Percentiles rank a stretch among this genome's conserved stretches.
phyloP scores from a whole-genome alignment of 2,113 vertebrate genomes.

The Martes martes region DNA sequence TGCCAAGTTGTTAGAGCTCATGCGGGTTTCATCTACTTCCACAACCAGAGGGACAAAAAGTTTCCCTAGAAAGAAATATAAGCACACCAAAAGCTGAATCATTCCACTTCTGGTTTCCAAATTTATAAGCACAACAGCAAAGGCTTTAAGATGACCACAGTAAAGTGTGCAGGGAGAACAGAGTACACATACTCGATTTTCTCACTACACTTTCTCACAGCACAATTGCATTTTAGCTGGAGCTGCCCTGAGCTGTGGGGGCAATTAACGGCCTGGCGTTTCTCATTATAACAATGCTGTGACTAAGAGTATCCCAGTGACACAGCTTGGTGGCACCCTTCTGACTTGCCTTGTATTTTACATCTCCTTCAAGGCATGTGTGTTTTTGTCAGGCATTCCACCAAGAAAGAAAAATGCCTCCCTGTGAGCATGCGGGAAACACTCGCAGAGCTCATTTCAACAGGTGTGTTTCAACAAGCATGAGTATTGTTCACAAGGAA shows the following conservation, averaged over 20 bases:
- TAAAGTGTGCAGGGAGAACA: neutral
- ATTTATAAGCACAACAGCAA: neutral
- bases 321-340: neutral
- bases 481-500: accelerated
- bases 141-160: neutral
- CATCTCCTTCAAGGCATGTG: neutral
- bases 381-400: neutral
- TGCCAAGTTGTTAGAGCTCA: constrained; percentile 50
- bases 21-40: constrained; percentile 29
- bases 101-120: neutral
- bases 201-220: neutral
- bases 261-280: neutral
- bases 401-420: neutral
- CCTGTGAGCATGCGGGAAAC: neutral
- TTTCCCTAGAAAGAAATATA: constrained; percentile 30
- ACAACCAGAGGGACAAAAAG: neutral
- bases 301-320: neutral
- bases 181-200: neutral
- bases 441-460: neutral
- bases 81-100: neutral
- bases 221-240: neutral
- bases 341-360: neutral
- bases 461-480: neutral
- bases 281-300: neutral
- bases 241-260: neutral